Base-by-base conservation (phyloP, 1,140 invertebrate species). In the Maconellicoccus hirsutus region DNA sequence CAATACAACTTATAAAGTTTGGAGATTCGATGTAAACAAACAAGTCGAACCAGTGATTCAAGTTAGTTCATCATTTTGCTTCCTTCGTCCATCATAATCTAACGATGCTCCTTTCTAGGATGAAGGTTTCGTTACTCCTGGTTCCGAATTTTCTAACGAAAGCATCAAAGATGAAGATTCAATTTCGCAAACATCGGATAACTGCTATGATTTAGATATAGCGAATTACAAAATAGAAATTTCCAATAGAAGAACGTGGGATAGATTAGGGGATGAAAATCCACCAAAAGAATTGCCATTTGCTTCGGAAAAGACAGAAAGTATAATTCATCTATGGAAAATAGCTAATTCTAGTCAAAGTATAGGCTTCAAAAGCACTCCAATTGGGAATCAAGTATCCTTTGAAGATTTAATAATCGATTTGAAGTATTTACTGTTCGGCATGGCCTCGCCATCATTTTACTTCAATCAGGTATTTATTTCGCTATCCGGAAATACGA, bases 91-190 rank as follows among this genome's bases (percentile, higher is more conserved):
- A 33, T 33, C 12, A 33, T 33, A 33, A 6, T 33, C 29, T 12
- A 12, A 33, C 29, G 29, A 33, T 33, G 29, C 3, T 6, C 12
- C 29, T 23, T 66, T 25, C 3, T 22, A 66, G 61, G 61, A 66
- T 25, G 61, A 66, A 66, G 61, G 61, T 25, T 66, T 66, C 19
- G 61, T 66, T 23, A 66, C 61, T 25, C 61, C 61, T 1, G 61
- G 61, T 66, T 66, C 61, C 4, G 61, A 66, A 66, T 66, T 66
- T 25, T 66, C 61, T 22, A 25, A 25, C 19, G 61, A 66, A 25
- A 66, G 42, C 16, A 52, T 52, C 42, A 52, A 23, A 66, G 61
- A 66, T 26, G 61, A 66, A 66, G 25, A 66, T 14, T 66, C 61
- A 23, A 25, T 14, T 8, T 66, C 61, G 4, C 25, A 66, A 23